Percentiles rank a stretch among this genome's conserved stretches.
phyloP scores from a whole-genome alignment of 2,888 invertebrate species.

The Mythimna impura region DNA sequence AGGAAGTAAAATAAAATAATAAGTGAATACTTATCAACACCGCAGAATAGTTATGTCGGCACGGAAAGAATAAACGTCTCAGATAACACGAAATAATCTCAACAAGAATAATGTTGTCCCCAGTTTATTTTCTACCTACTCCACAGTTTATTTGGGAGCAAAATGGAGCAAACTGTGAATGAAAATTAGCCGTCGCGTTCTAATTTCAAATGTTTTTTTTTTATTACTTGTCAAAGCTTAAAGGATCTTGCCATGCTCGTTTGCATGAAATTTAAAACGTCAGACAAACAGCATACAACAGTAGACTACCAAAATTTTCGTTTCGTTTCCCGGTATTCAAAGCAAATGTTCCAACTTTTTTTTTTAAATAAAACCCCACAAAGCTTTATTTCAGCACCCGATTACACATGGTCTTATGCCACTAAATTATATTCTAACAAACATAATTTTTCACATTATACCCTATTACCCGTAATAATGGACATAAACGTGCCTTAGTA shows the following conservation, averaged over 20 bases:
- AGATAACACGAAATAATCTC: slow-evolving; percentile 72
- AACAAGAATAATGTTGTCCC: slow-evolving; percentile 71
- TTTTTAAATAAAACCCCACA: background rate
- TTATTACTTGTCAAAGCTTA: slow-evolving; percentile 17
- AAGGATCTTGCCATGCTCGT: slow-evolving; percentile 31
- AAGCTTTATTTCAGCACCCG: slow-evolving; percentile 28
- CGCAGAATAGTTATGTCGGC: slow-evolving; percentile 62
- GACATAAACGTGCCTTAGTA: slow-evolving; percentile 64
- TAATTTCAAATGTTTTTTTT: slow-evolving; percentile 13
- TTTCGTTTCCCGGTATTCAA: slow-evolving; percentile 4
- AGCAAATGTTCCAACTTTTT: slow-evolving; percentile 17
- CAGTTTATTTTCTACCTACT: slow-evolving; percentile 61
- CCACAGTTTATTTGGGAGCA: slow-evolving; percentile 20
- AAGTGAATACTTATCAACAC: slow-evolving; percentile 20
- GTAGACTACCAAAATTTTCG: slow-evolving; percentile 20
- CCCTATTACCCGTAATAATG: slow-evolving; percentile 63
- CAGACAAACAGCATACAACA: slow-evolving; percentile 42
- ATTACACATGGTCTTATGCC: slow-evolving; percentile 62
- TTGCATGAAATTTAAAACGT: slow-evolving; percentile 18
- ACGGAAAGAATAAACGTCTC: slow-evolving; percentile 60
- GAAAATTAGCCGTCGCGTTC: slow-evolving; percentile 17
- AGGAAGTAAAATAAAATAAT: slow-evolving; percentile 17
- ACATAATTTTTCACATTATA: slow-evolving; percentile 65
- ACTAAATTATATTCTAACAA: slow-evolving; percentile 62
- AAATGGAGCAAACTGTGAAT: slow-evolving; percentile 18